These are phyloP conservation scores for Drosophila aff. DNA, from an alignment of 1,140 invertebrate genomes.

Conservation along the genomic window DNA sequence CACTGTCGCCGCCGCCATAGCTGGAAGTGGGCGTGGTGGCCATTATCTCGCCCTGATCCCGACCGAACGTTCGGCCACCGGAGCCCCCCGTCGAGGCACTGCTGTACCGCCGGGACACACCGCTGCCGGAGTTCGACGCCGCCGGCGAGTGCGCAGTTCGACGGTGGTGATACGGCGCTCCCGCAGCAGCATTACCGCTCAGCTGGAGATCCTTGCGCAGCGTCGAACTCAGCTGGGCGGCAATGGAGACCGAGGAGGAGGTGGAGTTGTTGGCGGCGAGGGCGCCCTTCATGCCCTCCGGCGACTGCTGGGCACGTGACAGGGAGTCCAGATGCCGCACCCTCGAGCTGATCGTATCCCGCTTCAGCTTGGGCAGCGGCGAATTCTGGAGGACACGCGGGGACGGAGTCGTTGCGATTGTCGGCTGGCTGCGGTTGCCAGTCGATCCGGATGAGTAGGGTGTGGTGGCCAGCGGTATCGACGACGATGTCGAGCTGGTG, in stretches of 20 bases:
- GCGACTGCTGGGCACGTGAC: conserved; percentile 75
- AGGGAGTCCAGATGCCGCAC: conserved; percentile 86
- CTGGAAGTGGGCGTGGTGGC: conserved; percentile 82
- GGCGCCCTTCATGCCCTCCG: conserved; percentile 48
- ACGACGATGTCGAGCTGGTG: conserved; percentile 75
- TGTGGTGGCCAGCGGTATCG: conserved; percentile 81
- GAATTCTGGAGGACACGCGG: conserved; percentile 82
- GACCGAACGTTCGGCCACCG: conserved; percentile 41
- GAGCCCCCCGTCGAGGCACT: conserved; percentile 66
- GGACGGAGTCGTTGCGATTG: conserved; percentile 84
- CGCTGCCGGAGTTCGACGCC: conserved; percentile 26
- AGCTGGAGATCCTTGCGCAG: conserved; percentile 80
- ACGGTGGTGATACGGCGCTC: conserved; percentile 34
- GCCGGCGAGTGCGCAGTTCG: conserved; percentile 38
- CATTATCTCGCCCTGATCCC: conserved; percentile 69
- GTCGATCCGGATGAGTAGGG: conserved; percentile 69
- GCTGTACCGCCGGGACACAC: conserved; percentile 71
- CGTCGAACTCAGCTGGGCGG: conserved; percentile 73
- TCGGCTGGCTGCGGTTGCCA: conserved; percentile 62
- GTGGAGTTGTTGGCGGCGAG: conserved; percentile 32
- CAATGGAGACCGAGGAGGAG: conserved; percentile 67
- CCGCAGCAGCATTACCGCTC: conserved; percentile 38
- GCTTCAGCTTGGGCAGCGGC: conserved; percentile 86
- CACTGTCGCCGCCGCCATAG: conserved; percentile 82
- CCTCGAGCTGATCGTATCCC: conserved; percentile 87